Evolutionary conservation across 2,888 invertebrate genomes (phyloP).

Genomic region (Operophtera brumata): DNA sequence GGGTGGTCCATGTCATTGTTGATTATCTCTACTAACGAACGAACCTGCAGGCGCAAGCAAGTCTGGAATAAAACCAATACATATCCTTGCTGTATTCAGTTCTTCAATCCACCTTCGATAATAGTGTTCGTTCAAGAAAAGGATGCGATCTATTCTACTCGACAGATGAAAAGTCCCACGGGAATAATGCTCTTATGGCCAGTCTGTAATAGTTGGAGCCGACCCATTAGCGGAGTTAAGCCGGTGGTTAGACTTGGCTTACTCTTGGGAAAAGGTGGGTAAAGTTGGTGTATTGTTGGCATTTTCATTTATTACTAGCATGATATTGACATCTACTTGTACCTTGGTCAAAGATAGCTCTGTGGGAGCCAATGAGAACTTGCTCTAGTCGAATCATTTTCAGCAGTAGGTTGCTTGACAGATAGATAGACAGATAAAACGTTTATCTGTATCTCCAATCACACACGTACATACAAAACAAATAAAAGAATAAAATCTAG

Average conservation of each 20-base stretch:
- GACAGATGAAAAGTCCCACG: constrained; percentile 49
- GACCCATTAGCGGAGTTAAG: constrained; percentile 67
- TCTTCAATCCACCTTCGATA: neutral
- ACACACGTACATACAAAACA: too few species aligned
- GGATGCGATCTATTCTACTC: constrained; percentile 39
- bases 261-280: constrained; percentile 37
- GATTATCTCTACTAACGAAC: too few species aligned
- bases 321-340: neutral
- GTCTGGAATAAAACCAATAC: too few species aligned
- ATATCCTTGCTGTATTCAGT: neutral
- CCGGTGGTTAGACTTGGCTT: constrained; percentile 51
- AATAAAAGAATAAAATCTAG: too few species aligned
- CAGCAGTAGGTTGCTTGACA: too few species aligned
- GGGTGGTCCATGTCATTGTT: too few species aligned
- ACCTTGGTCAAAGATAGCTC: too few species aligned
- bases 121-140: constrained; percentile 15
- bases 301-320: constrained; percentile 9
- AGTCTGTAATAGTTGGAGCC: constrained; percentile 53
- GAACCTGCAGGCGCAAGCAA: too few species aligned
- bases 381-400: too few species aligned
- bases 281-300: constrained; percentile 15
- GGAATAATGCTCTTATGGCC: constrained; percentile 54
- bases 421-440: too few species aligned
- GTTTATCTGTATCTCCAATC: too few species aligned
- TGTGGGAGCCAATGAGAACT: too few species aligned